A percentile compares a stretch with the other conserved stretches of the same genome.
Conservation (phyloP, 2,113 vertebrate species). For the Macrotis lagotis region DNA sequence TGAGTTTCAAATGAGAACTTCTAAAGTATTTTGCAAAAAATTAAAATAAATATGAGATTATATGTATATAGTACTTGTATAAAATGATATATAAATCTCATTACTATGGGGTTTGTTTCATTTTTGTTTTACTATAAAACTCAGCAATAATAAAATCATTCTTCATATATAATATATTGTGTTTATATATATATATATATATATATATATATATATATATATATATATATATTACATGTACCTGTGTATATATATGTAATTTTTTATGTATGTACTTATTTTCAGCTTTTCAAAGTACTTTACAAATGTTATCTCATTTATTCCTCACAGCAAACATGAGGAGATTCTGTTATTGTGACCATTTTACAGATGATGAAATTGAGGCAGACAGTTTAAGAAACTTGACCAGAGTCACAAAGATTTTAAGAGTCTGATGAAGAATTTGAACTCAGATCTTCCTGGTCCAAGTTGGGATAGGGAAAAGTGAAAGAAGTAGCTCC, state of each 20-base stretch:
- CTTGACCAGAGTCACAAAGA: background rate
- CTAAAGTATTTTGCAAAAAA: background rate
- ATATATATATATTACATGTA: too few relatives aligned
- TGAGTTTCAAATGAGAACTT: background rate
- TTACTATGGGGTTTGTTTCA: background rate
- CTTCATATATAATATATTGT: too few relatives aligned
- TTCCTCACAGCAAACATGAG: background rate
- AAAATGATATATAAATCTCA: background rate
- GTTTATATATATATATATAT: too few relatives aligned
- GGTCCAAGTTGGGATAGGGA: background rate
- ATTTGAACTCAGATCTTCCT: background rate
- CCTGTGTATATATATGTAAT: too few relatives aligned
- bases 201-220: background rate
- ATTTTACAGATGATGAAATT: background rate
- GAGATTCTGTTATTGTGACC: background rate
- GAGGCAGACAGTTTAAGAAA: too few relatives aligned
- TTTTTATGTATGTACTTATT: too few relatives aligned
- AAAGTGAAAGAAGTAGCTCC: background rate
- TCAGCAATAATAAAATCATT: background rate
- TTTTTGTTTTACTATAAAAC: background rate
- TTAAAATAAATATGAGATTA: background rate
- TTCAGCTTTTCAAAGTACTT: background rate
- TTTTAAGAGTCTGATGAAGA: background rate
- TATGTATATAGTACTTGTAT: background rate
- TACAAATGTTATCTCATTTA: background rate